These are phyloP conservation scores for Globicephala melas DNA, from an alignment of 2,113 vertebrate genomes.

Conservation along the genomic window DNA sequence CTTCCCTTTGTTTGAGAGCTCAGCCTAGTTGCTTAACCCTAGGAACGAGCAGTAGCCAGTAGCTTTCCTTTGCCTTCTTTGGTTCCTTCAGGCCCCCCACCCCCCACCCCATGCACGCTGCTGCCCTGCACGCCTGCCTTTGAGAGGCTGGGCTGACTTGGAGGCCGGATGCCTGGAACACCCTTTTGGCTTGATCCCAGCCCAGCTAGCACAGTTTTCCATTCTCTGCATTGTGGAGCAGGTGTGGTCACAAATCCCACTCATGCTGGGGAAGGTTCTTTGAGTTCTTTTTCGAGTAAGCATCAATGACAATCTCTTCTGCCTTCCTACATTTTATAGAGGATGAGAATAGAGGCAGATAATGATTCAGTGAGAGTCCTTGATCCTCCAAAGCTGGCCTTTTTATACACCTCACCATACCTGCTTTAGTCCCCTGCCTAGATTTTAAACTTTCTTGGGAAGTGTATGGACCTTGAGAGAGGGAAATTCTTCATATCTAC, in stretches of 20 bases:
- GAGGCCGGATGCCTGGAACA: background rate
- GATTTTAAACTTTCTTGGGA: background rate
- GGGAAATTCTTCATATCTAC: background rate
- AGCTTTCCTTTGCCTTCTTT: background rate
- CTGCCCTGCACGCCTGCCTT: background rate
- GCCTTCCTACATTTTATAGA: background rate
- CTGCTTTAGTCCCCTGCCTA: background rate
- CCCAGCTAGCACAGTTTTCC: background rate
- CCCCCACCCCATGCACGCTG: background rate
- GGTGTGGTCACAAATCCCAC: background rate
- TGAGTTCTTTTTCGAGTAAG: background rate
- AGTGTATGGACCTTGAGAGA: background rate
- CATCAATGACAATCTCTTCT: background rate
- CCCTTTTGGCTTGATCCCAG: background rate
- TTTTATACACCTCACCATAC: background rate
- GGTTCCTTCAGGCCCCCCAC: background rate
- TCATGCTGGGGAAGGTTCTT: background rate
- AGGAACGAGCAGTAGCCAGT: background rate
- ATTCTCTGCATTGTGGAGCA: background rate
- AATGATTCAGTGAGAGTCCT: background rate
- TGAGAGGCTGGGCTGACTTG: background rate
- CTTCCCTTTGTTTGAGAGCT: background rate
- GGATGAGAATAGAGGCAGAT: background rate
- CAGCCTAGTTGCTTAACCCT: background rate
- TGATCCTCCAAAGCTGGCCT: background rate